phyloP scores from a whole-genome alignment of 2,113 vertebrate species.

The Oncorhynchus keta region DNA sequence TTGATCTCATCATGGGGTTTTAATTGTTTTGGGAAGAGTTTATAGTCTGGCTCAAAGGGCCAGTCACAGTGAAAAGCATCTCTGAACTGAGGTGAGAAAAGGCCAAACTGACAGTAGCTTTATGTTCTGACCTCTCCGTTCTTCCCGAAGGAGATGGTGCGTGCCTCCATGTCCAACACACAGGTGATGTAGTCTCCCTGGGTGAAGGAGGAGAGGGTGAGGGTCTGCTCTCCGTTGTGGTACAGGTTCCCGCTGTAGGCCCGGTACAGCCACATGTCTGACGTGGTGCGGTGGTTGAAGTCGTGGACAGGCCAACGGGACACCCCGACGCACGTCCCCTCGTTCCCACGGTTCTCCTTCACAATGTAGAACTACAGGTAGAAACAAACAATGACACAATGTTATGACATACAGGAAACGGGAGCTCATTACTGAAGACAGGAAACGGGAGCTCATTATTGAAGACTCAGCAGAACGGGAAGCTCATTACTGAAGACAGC shows the following conservation, averaged over 20 bases:
- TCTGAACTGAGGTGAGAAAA: too few relatives aligned
- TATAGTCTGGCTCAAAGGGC: too few relatives aligned
- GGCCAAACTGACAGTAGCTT: too few relatives aligned
- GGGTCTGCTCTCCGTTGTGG: slow-evolving; percentile 76
- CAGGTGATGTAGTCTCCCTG: slow-evolving; percentile 82
- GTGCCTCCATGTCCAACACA: slow-evolving; percentile 80
- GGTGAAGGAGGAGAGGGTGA: slow-evolving; percentile 76
- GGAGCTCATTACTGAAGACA: too few relatives aligned
- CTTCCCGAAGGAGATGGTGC: slow-evolving; percentile 79
- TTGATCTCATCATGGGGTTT: not conserved
- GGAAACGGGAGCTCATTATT: too few relatives aligned
- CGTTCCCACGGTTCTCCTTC: slow-evolving; percentile 80
- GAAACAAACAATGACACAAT: not conserved
- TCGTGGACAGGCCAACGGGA: slow-evolving; percentile 80
- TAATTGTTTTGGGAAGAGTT: not conserved
- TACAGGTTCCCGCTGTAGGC: slow-evolving; percentile 82
- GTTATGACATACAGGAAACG: not conserved
- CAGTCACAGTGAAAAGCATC: too few relatives aligned
- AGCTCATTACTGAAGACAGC: too few relatives aligned
- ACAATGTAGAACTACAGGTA: slow-evolving; percentile 74
- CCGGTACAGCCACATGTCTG: slow-evolving; percentile 82
- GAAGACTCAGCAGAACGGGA: too few relatives aligned
- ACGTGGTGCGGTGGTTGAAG: slow-evolving; percentile 82
- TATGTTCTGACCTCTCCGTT: slow-evolving; percentile 72
- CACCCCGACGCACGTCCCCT: slow-evolving; percentile 78